Evolutionary conservation across 2,888 invertebrate species (phyloP), one percentile per base, ranked within the genome.

Genomic region (Aspidiotus destructor): DNA sequence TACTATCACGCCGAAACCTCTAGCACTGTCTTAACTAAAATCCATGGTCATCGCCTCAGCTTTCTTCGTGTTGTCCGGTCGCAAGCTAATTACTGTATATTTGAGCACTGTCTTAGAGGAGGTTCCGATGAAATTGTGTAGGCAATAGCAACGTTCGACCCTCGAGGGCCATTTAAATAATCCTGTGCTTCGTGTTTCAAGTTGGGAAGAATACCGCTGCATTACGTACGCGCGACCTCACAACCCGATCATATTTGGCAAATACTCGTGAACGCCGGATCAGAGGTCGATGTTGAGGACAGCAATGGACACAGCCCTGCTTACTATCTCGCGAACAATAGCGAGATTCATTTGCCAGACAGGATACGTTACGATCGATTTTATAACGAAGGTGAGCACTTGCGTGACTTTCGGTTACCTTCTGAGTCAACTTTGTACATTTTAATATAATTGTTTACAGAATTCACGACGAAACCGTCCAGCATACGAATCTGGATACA

Each of bases 401-500:
- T 55, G 11, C 6, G 13, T 54, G 17, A 54, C 17, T 54, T 54
- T 54, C 55, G 17, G 28, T 28, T 28, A 28, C 28, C 28, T 28
- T 28, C 5, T 28, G 28, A 28, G 5, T 28, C 28, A 28, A 28
- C 28, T 28, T 28, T 28, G 28, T 28, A 28, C 28, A 28, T 28
- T 28, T 28, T 28, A 28, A 28, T 28, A 48, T 48, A 48, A 41
- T 13, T 16, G 28, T 7, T 17, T 60, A 3, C 55, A 71, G 71
- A 61, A 10, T 40, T 65, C 76, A 86, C 87, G 75, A 86, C 91
- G 74, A 89, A 87, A 75, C 84, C 88, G 70, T 89, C 93, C 73
- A 93, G 92, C 76, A 93, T 96, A 72, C 82, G 94, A 73, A 94
- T 94, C 81, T 96, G 95, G 95, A 92, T 94, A 74, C 92, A 94